These are phyloP conservation scores for Drosophila pseudoobscura DNA, from an alignment of 1,140 invertebrate genomes.

Conservation along the genomic window DNA sequence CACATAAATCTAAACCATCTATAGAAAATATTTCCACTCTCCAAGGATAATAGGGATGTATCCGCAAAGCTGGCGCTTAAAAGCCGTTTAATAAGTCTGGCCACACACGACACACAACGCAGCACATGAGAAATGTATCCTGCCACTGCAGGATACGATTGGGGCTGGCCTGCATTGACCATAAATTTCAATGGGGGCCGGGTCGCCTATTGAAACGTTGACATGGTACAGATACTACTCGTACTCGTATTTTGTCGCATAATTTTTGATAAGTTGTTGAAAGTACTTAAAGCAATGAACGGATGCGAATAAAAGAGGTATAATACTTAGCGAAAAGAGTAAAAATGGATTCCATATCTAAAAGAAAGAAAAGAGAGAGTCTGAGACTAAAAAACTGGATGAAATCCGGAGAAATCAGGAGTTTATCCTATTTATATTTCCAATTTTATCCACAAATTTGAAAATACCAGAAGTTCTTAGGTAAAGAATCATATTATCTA, in stretches of 20 bases:
- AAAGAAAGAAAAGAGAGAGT: no score
- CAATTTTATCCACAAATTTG: no score
- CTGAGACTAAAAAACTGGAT: no score
- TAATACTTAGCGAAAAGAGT: no score
- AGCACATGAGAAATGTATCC: conserved; percentile 65
- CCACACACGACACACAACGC: conserved; percentile 41
- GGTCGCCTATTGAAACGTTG: conserved; percentile 58
- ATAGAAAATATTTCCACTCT: conserved; percentile 51
- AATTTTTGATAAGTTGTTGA: conserved; percentile 62
- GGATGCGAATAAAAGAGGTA: background rate
- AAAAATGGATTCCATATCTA: background rate
- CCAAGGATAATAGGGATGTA: conserved; percentile 24
- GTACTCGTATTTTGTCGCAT: conserved; percentile 63
- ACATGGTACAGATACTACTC: conserved; percentile 59
- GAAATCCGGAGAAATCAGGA: no score
- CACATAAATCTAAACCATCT: conserved; percentile 63
- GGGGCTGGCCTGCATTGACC: conserved; percentile 59
- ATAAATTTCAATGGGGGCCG: conserved; percentile 54
- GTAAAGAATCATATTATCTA: no score
- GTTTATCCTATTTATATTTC: no score
- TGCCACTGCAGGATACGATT: conserved; percentile 39
- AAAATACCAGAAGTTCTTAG: no score
- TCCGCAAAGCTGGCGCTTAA: conserved; percentile 54
- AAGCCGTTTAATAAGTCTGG: conserved; percentile 74
- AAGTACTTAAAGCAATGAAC: background rate